Conservation (phyloP, 2,888 invertebrate genomes). For the Netelia fuscicornis region DNA sequence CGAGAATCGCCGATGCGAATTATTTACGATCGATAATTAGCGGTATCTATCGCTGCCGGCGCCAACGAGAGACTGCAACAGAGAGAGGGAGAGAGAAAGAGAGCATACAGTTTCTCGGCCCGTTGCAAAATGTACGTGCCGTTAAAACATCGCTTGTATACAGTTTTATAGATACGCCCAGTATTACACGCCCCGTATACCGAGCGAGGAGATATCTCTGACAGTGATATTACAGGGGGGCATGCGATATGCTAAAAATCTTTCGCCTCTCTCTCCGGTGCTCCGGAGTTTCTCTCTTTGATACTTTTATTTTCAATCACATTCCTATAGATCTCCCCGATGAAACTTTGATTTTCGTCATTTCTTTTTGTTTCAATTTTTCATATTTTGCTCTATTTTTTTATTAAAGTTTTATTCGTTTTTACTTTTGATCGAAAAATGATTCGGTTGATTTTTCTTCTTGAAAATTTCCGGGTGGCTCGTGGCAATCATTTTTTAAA, state of each 20-base stretch:
- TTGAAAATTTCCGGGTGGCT: constrained; percentile 9
- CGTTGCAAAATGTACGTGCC: constrained; percentile 33
- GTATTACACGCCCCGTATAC: constrained; percentile 65
- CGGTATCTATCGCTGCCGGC: constrained; percentile 85
- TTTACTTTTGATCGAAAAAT: constrained; percentile 4
- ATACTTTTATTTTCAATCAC: constrained; percentile 38
- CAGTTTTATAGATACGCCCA: constrained; percentile 67
- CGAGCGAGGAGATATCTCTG: constrained; percentile 61
- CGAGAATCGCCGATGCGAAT: constrained; percentile 76
- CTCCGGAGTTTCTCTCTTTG: not conserved
- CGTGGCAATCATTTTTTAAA: constrained; percentile 9
- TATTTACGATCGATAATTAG: constrained; percentile 85
- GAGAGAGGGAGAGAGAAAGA: not conserved
- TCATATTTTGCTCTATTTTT: not conserved
- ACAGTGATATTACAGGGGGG: constrained; percentile 64
- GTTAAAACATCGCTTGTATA: constrained; percentile 59
- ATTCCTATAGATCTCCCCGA: not conserved
- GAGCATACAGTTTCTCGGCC: constrained; percentile 40
- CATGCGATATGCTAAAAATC: constrained; percentile 62
- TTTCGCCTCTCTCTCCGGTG: not conserved
- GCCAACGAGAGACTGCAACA: constrained; percentile 68
- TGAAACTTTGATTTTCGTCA: not conserved
- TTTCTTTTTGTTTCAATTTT: not conserved
- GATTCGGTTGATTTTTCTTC: not conserved
- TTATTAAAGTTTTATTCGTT: not conserved